Percentiles rank a stretch among this genome's conserved stretches.
phyloP scores from a whole-genome alignment of 2,888 invertebrate genomes.

The Spodoptera exigua region DNA sequence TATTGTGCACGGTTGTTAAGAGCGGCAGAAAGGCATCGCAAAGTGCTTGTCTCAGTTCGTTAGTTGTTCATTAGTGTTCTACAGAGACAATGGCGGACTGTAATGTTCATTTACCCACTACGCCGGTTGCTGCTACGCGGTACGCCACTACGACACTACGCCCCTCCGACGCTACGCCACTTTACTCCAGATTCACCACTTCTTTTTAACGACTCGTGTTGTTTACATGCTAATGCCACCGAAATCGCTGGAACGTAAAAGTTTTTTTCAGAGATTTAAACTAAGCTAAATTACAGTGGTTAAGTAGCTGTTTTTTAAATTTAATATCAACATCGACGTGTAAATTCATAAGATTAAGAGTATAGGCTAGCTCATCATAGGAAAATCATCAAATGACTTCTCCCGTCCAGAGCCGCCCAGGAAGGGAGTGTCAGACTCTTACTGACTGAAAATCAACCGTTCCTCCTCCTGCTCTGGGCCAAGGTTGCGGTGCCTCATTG shows the following conservation, averaged over 20 bases:
- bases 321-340: no score
- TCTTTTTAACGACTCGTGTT: slow-evolving; percentile 41
- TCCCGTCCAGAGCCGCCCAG: no score
- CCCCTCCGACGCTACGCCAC: slow-evolving; percentile 35
- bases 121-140: slow-evolving; percentile 18
- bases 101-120: slow-evolving; percentile 60
- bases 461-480: no score
- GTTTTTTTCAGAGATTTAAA: neutral
- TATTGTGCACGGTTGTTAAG: slow-evolving; percentile 43
- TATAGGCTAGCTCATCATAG: no score
- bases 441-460: no score
- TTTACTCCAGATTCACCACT: slow-evolving; percentile 44
- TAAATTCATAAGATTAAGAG: no score
- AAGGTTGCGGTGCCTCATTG: no score
- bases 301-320: no score
- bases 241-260: slow-evolving; percentile 11
- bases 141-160: slow-evolving; percentile 34
- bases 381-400: no score
- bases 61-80: slow-evolving; percentile 70
- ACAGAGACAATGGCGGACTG: slow-evolving; percentile 62
- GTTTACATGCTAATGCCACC: slow-evolving; percentile 21
- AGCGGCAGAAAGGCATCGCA: slow-evolving; percentile 51
- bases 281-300: no score
- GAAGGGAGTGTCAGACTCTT: no score
- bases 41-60: slow-evolving; percentile 67